Evolutionary conservation across 1,140 invertebrate species (phyloP).

Genomic region (Drosophila bipectinata): DNA sequence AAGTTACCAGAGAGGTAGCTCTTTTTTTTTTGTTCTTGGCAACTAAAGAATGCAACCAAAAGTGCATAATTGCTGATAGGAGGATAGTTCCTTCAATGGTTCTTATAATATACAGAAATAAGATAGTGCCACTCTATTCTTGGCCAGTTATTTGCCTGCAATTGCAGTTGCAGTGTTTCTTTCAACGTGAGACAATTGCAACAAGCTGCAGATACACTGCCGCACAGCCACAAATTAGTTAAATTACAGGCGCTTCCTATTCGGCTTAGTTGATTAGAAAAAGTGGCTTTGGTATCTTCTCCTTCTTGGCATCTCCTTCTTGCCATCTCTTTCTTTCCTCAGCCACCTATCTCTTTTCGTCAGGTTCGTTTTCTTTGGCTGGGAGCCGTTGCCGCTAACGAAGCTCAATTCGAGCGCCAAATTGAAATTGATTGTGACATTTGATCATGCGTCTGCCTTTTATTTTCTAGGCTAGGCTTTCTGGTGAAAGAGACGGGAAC

Average conservation of each 20-base stretch:
- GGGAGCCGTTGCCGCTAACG: slow-evolving; percentile 68
- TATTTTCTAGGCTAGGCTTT: slow-evolving; percentile 4
- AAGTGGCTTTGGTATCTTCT: slow-evolving; percentile 60
- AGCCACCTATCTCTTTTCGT: slow-evolving; percentile 10
- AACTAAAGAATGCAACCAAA: not conserved
- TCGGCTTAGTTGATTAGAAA: slow-evolving; percentile 73
- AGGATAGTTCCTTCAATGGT: not conserved
- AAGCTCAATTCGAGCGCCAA: slow-evolving; percentile 81
- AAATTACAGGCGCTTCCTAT: slow-evolving; percentile 72
- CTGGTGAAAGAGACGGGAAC: slow-evolving; percentile 17
- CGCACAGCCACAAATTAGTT: slow-evolving; percentile 73
- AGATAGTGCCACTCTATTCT: not conserved
- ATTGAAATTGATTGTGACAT: slow-evolving; percentile 83
- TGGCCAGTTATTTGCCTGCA: slow-evolving; percentile 23
- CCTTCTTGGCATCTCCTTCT: slow-evolving; percentile 16
- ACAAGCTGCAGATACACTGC: slow-evolving; percentile 19
- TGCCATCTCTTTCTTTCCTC: not conserved
- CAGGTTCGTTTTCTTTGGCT: slow-evolving; percentile 53
- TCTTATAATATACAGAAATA: not conserved
- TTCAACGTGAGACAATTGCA: slow-evolving; percentile 67
- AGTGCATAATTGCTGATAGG: slow-evolving; percentile 15
- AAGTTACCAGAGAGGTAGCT: slow-evolving; percentile 1
- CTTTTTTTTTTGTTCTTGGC: slow-evolving; percentile 6
- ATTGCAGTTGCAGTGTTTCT: slow-evolving; percentile 21
- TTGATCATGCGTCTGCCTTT: slow-evolving; percentile 72